Percentiles rank a stretch among this genome's conserved stretches.
Conservation (phyloP, 2,888 invertebrate genomes). For the Bellardia bayeri region DNA sequence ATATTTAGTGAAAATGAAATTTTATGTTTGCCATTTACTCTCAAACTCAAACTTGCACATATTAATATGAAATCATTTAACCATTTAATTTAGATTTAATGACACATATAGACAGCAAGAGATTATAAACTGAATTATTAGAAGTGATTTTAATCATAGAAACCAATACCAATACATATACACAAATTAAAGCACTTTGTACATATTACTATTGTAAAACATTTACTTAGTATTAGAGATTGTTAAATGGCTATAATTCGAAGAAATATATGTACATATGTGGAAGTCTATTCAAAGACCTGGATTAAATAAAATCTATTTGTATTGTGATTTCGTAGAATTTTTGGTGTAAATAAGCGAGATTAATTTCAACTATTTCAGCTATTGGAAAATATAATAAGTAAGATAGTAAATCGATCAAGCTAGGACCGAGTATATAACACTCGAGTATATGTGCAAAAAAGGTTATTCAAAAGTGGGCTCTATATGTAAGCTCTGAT, state of each 20-base stretch:
- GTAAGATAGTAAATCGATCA: too few relatives aligned
- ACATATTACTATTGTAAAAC: neutral
- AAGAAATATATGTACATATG: neutral
- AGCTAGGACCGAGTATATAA: too few relatives aligned
- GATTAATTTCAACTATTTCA: too few relatives aligned
- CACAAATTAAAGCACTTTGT: neutral
- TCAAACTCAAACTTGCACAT: neutral
- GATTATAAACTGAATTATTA: conserved; percentile 45
- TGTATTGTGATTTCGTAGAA: neutral
- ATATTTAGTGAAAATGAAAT: conserved; percentile 30
- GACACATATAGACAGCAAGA: conserved; percentile 32
- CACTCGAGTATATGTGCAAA: too few relatives aligned
- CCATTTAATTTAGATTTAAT: conserved; percentile 59
- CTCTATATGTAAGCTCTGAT: too few relatives aligned
- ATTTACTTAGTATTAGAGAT: neutral
- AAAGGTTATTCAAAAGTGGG: too few relatives aligned
- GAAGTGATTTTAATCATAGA: conserved; percentile 23
- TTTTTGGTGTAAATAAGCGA: neutral
- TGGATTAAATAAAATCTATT: neutral
- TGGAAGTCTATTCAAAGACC: neutral
- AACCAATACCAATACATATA: neutral
- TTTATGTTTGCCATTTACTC: conserved; percentile 44
- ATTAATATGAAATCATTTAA: conserved; percentile 11
- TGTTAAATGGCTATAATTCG: neutral
- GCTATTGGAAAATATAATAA: too few relatives aligned